These are phyloP conservation scores for Octonoba sinensis DNA, from an alignment of 2,888 invertebrate species.

Conservation along the genomic window DNA sequence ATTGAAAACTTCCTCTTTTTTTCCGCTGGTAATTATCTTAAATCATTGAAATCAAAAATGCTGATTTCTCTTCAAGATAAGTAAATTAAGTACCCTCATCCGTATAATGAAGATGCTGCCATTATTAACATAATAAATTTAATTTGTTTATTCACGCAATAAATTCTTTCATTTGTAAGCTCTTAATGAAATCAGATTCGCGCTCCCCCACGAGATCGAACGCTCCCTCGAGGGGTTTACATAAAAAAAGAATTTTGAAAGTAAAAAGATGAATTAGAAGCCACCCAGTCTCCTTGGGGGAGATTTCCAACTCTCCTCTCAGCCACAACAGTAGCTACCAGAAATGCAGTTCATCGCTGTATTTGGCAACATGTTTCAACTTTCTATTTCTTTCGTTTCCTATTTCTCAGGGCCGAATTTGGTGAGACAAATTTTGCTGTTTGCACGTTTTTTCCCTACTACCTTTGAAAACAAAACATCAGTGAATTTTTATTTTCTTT, in stretches of 20 bases:
- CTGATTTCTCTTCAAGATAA: too few species aligned
- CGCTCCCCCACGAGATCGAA: conserved; percentile 13
- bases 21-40: too few species aligned
- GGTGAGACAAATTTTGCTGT: too few species aligned
- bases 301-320: conserved; percentile 29
- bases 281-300: conserved; percentile 9
- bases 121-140: conserved; percentile 37
- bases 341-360: conserved; percentile 8
- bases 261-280: conserved; percentile 7
- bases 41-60: too few species aligned
- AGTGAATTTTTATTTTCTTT: too few species aligned
- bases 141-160: conserved; percentile 36
- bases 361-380: neutral
- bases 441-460: too few species aligned
- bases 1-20: too few species aligned
- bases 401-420: too few species aligned
- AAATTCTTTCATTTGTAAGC: conserved; percentile 35
- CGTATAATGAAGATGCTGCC: neutral
- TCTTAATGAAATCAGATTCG: conserved; percentile 54
- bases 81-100: too few species aligned
- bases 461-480: too few species aligned
- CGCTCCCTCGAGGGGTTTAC: conserved; percentile 16
- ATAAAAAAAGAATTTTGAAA: conserved; percentile 18
- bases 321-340: neutral
- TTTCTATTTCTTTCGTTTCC: too few species aligned